Base-by-base conservation (phyloP, 2,797 vertebrate species). In the Tokudaia muenninki region DNA sequence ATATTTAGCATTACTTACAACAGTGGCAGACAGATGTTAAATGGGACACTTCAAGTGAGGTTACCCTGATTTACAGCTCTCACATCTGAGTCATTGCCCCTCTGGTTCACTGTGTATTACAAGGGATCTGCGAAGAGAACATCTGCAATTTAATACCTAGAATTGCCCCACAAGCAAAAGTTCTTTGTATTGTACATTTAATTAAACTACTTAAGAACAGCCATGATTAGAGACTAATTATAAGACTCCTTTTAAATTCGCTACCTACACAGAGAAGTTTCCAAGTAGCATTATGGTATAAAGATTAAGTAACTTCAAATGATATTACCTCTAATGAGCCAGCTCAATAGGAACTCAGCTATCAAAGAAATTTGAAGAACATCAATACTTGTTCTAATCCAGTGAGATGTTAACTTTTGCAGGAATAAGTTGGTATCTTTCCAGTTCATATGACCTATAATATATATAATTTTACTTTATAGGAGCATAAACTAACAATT, bases 221-320 rank as follows among this genome's bases (percentile, higher is more conserved):
- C 47, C 22, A 89, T 31, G 94, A 80, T 94, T 75, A 97, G 22
- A 93, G 34, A 91, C 8, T 65, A 91, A 91, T 95, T 81, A 89
- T 59, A 86, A 91, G 26, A n/a, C 13, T 47, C 3, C 21, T 94
- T 94, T 94, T 57, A 94, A 93, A 94, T 92, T 81, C 34, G 6
- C 37, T 82, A 72, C 16, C 12, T 90, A 87, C 11, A 94, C 16
- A 91, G 12, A 95, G 29, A 6, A 61, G 3, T 91, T 92, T 70
- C 41, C 13, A 87, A 47, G 16, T 31, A 87, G 13, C 24, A 61
- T 6, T 63, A 21, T 26, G 41, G 14, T 31, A 84, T 12, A 94
- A 93, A 96, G 96, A 91, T 74, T 67, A 94, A 94, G 59, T 22
- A 80, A 79, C 14, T 80, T 87, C 10, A 88, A 97, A 89, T 94